A percentile compares a stretch with the other conserved stretches of the same genome.
These are phyloP conservation scores for Lottia gigantea DNA, from an alignment of 2,888 invertebrate species.

Conservation along the genomic window DNA sequence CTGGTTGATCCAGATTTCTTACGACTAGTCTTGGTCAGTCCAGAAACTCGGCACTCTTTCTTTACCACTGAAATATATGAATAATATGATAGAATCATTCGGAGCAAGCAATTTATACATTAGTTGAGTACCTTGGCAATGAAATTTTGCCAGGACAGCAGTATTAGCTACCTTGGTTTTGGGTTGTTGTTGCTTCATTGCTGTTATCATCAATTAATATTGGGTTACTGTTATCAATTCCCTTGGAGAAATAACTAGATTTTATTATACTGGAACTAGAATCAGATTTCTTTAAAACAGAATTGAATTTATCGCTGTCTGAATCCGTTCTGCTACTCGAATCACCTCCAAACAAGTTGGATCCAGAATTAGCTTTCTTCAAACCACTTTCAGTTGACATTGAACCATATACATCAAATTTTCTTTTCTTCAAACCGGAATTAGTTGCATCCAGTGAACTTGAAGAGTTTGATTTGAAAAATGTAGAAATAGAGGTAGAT, in stretches of 20 bases:
- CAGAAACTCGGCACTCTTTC: slow-evolving; percentile 25
- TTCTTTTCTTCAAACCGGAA: slow-evolving; percentile 9
- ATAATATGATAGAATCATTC: no score
- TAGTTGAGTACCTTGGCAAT: no score
- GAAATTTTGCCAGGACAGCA: no score
- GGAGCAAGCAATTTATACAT: no score
- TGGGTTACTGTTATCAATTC: background rate
- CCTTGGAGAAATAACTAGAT: background rate
- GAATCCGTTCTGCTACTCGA: no score
- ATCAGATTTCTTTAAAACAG: background rate
- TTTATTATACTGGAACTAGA: background rate
- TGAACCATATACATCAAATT: slow-evolving; percentile 25
- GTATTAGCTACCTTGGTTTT: no score
- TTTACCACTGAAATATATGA: background rate
- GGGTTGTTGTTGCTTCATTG: background rate
- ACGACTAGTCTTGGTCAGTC: slow-evolving; percentile 16
- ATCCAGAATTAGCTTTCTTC: no score
- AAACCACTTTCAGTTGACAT: no score
- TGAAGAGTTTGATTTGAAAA: no score
- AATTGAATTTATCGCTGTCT: background rate
- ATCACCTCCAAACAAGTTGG: no score
- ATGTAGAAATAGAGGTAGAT: no score
- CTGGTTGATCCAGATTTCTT: background rate
- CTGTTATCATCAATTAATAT: background rate
- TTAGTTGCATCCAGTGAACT: no score